Evolutionary conservation across 2,888 invertebrate genomes (phyloP), one percentile per base, ranked within the genome.

Genomic region (Heliconius ethilla): DNA sequence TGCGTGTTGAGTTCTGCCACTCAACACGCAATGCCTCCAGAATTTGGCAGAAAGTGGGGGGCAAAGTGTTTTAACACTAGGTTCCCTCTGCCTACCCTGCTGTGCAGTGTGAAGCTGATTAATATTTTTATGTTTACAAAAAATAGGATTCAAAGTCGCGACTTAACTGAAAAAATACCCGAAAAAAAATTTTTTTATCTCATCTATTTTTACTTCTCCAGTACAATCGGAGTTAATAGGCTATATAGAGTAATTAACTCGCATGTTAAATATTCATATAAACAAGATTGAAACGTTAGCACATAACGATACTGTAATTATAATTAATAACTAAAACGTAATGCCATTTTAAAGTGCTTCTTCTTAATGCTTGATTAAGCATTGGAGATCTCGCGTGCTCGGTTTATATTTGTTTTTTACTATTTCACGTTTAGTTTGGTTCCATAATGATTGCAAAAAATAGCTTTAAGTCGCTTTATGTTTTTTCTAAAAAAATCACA

Each of bases 271-370:
- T 74, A 74, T 74, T 74, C 65, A 65, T 74, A 13, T 55, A 72
- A 40, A 74, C 45, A 27, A 74, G 29, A 65, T 74, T 40, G 59
- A 22, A 72, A 59, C 33, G 33, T 55, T 59, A 33, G 45, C 63
- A 74, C 65, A 74, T 45, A 74, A 45, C 74, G 74, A 74, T 74
- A 63, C 45, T 74, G 63, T 65, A 65, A 74, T 74, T 74, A 74
- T 65, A 74, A 74, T 63, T 22, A 74, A 13, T 45, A 65, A 63
- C 40, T 63, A 74, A 25, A 63, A 65, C 27, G 40, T 27, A 40
- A 74, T 40, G 63, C 74, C 22, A 37, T 51, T 74, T 37, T 72
- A 72, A 40, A 63, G 40, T 63, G 45, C 10, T 40, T 74, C 40
- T 63, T 63, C 40, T 59, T 59, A 25, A 74, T 13, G 74, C 51